Base-by-base conservation (phyloP, 2,113 vertebrate genomes). In the Regulus satrapa region DNA sequence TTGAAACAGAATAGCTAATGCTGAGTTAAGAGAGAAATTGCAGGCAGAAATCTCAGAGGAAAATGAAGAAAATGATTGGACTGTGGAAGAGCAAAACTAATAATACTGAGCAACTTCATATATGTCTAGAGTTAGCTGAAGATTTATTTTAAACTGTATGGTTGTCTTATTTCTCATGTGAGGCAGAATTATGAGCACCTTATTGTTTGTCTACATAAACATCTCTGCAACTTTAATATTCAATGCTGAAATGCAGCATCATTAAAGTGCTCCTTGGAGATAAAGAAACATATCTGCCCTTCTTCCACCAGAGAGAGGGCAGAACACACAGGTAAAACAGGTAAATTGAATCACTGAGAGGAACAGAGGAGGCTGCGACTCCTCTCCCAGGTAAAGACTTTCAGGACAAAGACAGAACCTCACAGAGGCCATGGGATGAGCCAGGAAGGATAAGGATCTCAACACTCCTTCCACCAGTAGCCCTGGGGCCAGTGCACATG, bases 151-250 rank as follows among this genome's bases (percentile, higher is more conserved):
- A 74, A 80, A 51, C 32, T 43, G 5, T 46, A 21, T 6, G 24
- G 14, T 45, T 55, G 19, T 34, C n/a, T 62, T 78, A 52, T 43
- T 90, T 77, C 43, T 93, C 92, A 40, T 34, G 14, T 0, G 7
- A 79, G 78, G 26, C 25, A 73, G 34, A 94, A 68, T 77, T 80
- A 85, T 32, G n/a, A 75, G 72, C 55, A n/a, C 26, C 91, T 93
- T 59, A 82, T 79, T 92, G 87, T 85, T 96, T 92, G 91, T 55
- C 82, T 71, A 26, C 59, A 88, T 41, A 93, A 95, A 77, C 29
- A 45, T 45, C 51, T 18, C 49, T 63, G 12, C 5, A 14, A 77
- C 38, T 92, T 88, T 48, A 76, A 92, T 63, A 85, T 66, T 88
- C 36, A 46, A 1, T 24, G 17, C 6, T 66, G 55, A 92, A 89